A percentile compares a stretch with the other conserved stretches of the same genome.
These are phyloP conservation scores for Calcarius lapponicus DNA, from an alignment of 2,797 vertebrate genomes.

Conservation along the genomic window DNA sequence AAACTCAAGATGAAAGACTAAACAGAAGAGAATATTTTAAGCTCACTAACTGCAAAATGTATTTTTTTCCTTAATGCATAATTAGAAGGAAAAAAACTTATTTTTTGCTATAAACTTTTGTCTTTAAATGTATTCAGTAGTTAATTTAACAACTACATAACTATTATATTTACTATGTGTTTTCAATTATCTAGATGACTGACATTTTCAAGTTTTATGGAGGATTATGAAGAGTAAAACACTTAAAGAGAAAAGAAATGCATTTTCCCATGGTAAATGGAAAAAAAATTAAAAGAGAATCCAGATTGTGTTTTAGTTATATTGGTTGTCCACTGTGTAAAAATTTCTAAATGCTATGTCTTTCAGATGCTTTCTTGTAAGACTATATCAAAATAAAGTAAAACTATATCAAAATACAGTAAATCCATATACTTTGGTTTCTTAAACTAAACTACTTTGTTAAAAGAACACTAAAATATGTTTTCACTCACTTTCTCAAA, in stretches of 20 bases:
- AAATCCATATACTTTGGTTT: constrained; percentile 11
- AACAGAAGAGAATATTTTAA: constrained; percentile 74
- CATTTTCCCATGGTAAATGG: constrained; percentile 54
- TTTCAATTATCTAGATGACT: constrained; percentile 76
- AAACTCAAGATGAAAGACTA: constrained; percentile 76
- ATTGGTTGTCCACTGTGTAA: constrained; percentile 28
- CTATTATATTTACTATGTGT: constrained; percentile 66
- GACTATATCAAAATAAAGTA: constrained; percentile 53
- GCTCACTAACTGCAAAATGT: constrained; percentile 52
- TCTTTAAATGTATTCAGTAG: constrained; percentile 69
- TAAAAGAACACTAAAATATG: constrained; percentile 45
- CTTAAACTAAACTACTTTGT: constrained; percentile 16
- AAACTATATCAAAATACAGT: constrained; percentile 51
- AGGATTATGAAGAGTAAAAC: constrained; percentile 68
- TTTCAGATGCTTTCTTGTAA: constrained; percentile 13
- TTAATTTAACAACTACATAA: constrained; percentile 67
- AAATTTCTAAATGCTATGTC: constrained; percentile 34
- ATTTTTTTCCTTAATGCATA: neutral
- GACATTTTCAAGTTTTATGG: constrained; percentile 76
- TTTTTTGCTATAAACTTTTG: constrained; percentile 66
- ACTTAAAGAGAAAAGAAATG: constrained; percentile 62
- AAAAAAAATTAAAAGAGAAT: constrained; percentile 41
- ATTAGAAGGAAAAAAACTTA: constrained; percentile 33
- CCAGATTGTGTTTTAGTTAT: constrained; percentile 41
- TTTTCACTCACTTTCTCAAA: constrained; percentile 58